Base-by-base conservation (phyloP, 2,888 invertebrate species). In the Aphodius granarius region DNA sequence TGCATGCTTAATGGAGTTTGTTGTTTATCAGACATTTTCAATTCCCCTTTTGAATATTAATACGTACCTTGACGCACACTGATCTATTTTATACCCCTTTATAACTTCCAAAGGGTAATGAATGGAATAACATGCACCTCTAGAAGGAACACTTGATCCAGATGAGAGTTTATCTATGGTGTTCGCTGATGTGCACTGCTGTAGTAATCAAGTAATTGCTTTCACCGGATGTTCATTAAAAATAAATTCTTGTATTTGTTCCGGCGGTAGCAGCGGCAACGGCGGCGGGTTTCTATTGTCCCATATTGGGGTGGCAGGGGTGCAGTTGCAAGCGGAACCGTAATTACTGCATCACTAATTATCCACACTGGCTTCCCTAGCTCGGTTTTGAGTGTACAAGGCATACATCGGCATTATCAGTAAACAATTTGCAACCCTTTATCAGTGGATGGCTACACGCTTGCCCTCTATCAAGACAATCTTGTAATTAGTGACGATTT, bases 141-240 rank as follows among this genome's bases (percentile, higher is more conserved):
- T 13, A 43, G 13, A 43, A 43, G 9, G 43, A 43, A 43, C 43
- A 43, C 43, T 43, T 43, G 43, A 43, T 43, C 43, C 43, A n/a
- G n/a, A n/a, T 13, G 13, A 43, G 43, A 43, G 43, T 43, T 43
- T 43, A 43, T 43, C 43, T 9, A 13, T 6, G 6, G 6, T 43
- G 43, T 13, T 43, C 43, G 43, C n/a, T n/a, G n/a, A n/a, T n/a
- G 23, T 43, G 43, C 43, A 43, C 43, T 6, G 6, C 19, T 68
- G 68, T 22, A 68, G 19, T 72, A 72, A 72, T 72, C 72, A 72
- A 72, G 62, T 72, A 72, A 72, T 72, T 72, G 63, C 72, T 21
- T 21, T 62, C 63, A 19, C 63, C 63, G 72, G 72, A 72, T 72
- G 63, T 72, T 72, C 72, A 72, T 63, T 62, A 72, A 72, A 72